Evolutionary conservation across 1,140 invertebrate species (phyloP), one percentile per base, ranked within the genome.

Genomic region (Eueides isabella): DNA sequence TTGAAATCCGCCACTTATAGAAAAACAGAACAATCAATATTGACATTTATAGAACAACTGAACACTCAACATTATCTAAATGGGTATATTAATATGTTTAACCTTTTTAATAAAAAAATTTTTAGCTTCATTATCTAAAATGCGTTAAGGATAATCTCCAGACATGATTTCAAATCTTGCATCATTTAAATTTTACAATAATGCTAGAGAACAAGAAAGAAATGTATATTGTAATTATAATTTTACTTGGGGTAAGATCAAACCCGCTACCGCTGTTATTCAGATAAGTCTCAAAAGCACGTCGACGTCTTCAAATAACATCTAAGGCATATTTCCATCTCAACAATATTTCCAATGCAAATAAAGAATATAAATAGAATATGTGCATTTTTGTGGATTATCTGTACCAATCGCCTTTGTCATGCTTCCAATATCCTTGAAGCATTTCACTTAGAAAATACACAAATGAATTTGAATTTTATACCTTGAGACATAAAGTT

Each of bases 361-460:
- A 55, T 55, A 55, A 55, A 55, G 48, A 26, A 55, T 26, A 55
- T 55, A 55, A 55, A 55, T 55, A 55, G 48, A 55, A 55, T 55
- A 55, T 26, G 19, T 55, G 48, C 48, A 55, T 55, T 55, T 55
- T 55, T 55, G 48, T 26, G 48, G 48, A 55, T 55, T 55, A 55
- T 55, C 48, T 55, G 48, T 55, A 55, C 48, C 48, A 55, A 55
- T 55, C 23, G 23, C 48, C 48, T 55, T 55, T 55, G 48, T 55
- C 48, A 26, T 55, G 48, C 48, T 55, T 55, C 48, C 48, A 55
- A 55, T 55, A 55, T 26, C 26, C 48, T 55, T 44, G 5, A 9
- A 44, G 41, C 16, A 44, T 44, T 44, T 55, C 48, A 55, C 19
- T 55, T 26, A 7, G 48, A 55, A 23, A 55, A 55, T 26, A 68